Evolutionary conservation across 1,140 invertebrate species (phyloP).

Genomic region (Leptonema lineaticorne): DNA sequence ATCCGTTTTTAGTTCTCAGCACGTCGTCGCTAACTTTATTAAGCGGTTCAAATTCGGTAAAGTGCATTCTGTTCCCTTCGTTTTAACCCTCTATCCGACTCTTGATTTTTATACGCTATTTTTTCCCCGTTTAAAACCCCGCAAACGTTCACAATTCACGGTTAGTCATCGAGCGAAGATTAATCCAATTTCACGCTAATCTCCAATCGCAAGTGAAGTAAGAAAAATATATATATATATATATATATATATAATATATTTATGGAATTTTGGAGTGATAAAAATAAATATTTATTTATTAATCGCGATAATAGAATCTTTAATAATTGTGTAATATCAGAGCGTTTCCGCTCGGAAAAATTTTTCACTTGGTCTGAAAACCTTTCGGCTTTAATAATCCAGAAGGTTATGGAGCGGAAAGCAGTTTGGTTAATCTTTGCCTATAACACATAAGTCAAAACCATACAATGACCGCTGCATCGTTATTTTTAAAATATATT

Average conservation of each 20-base stretch:
- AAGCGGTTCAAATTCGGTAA: conserved; percentile 30
- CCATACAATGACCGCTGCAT: neutral
- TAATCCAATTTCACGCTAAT: too few relatives aligned
- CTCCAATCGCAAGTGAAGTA: too few relatives aligned
- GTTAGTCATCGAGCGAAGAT: too few relatives aligned
- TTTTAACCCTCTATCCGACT: neutral
- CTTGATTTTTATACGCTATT: neutral
- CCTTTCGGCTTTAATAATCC: neutral
- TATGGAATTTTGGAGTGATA: too few relatives aligned
- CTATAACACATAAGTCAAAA: neutral
- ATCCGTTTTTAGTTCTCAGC: conserved; percentile 33
- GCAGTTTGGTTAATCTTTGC: neutral
- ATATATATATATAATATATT: too few relatives aligned
- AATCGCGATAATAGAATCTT: neutral
- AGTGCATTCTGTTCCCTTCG: conserved; percentile 33
- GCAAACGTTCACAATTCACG: too few relatives aligned
- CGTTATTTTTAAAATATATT: neutral
- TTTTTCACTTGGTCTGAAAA: neutral
- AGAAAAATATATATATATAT: too few relatives aligned
- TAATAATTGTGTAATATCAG: neutral
- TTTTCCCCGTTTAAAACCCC: neutral
- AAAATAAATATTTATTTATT: neutral
- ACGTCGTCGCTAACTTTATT: conserved; percentile 32
- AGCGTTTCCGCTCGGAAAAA: neutral
- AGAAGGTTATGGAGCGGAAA: neutral